These are phyloP conservation scores for Squalus acanthias DNA, from an alignment of 2,797 vertebrate species.

Conservation along the genomic window DNA sequence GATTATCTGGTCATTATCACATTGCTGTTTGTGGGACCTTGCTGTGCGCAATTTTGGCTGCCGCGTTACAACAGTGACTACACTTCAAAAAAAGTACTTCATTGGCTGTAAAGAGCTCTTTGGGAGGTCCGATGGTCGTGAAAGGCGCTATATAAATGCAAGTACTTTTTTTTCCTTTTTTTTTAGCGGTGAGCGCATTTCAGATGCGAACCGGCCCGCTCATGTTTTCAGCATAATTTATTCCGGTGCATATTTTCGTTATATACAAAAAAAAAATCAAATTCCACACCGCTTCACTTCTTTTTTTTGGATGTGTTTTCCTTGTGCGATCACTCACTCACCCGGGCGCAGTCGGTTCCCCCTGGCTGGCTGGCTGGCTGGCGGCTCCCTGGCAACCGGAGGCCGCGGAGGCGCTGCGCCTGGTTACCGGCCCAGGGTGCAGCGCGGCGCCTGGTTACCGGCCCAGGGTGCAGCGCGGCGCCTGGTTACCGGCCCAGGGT, in stretches of 20 bases:
- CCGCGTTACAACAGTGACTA: no score
- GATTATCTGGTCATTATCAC: no score
- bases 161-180: no score
- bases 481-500: slow-evolving; percentile 13
- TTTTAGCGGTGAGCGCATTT: background rate
- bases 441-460: slow-evolving; percentile 14
- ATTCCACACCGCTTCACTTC: background rate
- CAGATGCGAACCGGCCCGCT: background rate
- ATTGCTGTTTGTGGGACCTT: no score
- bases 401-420: background rate
- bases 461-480: slow-evolving; percentile 23
- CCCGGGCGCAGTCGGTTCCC: background rate
- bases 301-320: background rate
- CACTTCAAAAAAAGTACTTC: no score
- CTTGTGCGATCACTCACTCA: background rate
- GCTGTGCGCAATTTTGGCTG: no score
- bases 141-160: no score
- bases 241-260: background rate
- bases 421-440: background rate
- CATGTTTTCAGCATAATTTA: background rate
- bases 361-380: background rate
- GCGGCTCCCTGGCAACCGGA: background rate
- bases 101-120: no score
- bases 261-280: background rate
- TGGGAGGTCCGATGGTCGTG: no score